These are phyloP conservation scores for Syngnathus typhle DNA, from an alignment of 2,113 vertebrate species.

Conservation along the genomic window DNA sequence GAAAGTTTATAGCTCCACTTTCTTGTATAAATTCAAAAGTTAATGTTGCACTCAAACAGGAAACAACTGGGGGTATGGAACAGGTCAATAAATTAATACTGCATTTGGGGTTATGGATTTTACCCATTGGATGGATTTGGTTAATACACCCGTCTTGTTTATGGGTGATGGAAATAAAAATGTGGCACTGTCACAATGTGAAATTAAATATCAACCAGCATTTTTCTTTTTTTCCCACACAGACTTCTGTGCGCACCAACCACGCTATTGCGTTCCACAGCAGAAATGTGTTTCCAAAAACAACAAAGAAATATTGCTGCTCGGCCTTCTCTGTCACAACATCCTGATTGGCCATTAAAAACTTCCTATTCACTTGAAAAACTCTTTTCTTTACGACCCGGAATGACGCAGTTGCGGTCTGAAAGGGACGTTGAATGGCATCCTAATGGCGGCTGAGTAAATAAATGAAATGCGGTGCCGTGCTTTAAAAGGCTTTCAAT, in stretches of 20 bases:
- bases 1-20: no score
- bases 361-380: background rate
- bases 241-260: background rate
- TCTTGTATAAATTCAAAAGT: no score
- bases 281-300: constrained; percentile 2
- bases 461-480: constrained; percentile 6
- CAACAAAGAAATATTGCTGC: constrained; percentile 1
- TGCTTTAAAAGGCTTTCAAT: constrained; percentile 29
- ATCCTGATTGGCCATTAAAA: constrained; percentile 17
- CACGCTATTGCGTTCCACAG: background rate
- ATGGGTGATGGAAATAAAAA: background rate
- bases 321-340: constrained; percentile 7
- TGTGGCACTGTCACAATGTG: background rate
- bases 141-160: background rate
- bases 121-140: background rate
- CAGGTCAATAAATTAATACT: no score
- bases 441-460: background rate
- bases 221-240: background rate
- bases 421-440: constrained; percentile 10
- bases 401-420: constrained; percentile 20
- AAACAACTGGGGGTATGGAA: no score
- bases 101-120: background rate
- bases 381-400: constrained; percentile 31
- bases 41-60: no score
- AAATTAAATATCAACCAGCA: background rate